These are phyloP conservation scores for Aphodius sticticus DNA, from an alignment of 2,888 invertebrate genomes.

Conservation along the genomic window DNA sequence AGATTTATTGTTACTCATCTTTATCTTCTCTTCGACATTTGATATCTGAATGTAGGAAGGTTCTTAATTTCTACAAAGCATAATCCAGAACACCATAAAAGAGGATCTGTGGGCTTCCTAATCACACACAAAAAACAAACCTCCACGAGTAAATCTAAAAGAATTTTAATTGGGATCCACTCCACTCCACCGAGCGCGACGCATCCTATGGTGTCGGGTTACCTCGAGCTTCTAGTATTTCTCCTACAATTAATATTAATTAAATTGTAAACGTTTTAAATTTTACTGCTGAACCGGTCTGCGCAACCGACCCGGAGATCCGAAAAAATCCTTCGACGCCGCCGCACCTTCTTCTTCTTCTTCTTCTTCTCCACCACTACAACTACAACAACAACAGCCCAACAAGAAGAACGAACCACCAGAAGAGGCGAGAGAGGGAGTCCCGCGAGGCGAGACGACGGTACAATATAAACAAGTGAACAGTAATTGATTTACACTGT, in stretches of 20 bases:
- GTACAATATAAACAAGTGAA: conserved; percentile 40
- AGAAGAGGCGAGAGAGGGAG: neutral
- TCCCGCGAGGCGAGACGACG: conserved; percentile 28
- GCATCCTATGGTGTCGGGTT: neutral
- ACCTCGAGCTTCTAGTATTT: neutral
- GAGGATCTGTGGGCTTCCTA: no score
- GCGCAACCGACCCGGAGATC: neutral
- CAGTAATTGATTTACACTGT: conserved; percentile 44
- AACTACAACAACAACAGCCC: no score
- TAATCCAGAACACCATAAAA: no score
- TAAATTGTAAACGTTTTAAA: neutral
- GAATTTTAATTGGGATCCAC: neutral
- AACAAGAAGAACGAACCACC: no score
- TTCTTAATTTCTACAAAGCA: no score
- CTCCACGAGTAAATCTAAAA: neutral
- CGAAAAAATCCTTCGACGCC: neutral
- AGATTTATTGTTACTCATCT: no score
- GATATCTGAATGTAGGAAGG: no score
- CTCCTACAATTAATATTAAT: neutral
- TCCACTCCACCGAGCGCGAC: neutral
- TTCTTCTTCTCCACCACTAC: no score
- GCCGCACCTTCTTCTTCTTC: neutral
- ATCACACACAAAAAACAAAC: no score
- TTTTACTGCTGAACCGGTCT: neutral
- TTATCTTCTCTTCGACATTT: no score